Base-by-base conservation (phyloP, 2,888 invertebrate genomes). In the Aspidapion aeneum region DNA sequence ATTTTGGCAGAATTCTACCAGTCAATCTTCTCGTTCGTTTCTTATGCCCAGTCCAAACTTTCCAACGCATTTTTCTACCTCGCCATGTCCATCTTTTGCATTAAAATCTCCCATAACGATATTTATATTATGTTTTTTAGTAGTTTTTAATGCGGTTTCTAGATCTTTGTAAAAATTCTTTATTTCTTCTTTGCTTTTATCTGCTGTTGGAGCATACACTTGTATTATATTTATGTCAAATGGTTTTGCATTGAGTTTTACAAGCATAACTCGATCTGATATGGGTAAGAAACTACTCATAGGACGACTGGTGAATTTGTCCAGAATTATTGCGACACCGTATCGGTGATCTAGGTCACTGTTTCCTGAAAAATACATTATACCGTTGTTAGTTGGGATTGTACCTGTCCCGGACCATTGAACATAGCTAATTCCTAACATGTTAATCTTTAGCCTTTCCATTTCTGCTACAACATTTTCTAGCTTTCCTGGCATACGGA, bases 381-480 rank as follows among this genome's bases (percentile, higher is more conserved):
- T 5, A 9, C 3, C 19, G 20, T 56, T 20, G 20, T 56, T 18
- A 2, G 5, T 56, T 5, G 18, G 56, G 20, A 18, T 19, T 56
- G 3, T 18, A 19, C 56, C 56, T 12, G 21, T 5, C n/a, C 20
- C 19, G n/a, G 56, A 20, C 56, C 56, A 56, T 20, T 20, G 18
- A 3, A 17, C 20, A 19, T 56, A n/a, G 3, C 7, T 17, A 16
- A 56, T 21, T 2, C 56, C 56, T 21, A 56, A 17, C 5, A 56
- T 56, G 3, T 56, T 20, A 3, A 56, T 17, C 2, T 56, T 17
- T 3, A 56, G 7, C 20, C 56, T 56, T 56, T 9, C 5, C 21
- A 56, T 56, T 20, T 56, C 56, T n/a, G 56, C 56, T 7, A 21
- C 60, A 19, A 51, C 52, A 60, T 18, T 56, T 18, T 56, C 19